A percentile compares a stretch with the other conserved stretches of the same genome.
Evolutionary conservation across 2,888 invertebrate genomes (phyloP).

Genomic region (Deilephila elpenor): DNA sequence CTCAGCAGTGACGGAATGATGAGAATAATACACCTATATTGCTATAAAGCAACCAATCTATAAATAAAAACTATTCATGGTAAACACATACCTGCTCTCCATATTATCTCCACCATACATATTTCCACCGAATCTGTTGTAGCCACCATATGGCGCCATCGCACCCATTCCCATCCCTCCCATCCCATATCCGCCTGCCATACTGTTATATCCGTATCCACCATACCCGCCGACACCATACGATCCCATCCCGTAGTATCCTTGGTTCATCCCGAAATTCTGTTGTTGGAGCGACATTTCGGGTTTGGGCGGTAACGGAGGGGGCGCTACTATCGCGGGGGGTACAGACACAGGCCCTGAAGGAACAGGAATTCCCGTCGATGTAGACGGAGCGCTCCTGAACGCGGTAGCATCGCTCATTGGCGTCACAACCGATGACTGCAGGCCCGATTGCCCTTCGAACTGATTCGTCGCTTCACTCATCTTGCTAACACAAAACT

Average conservation of each 20-base stretch:
- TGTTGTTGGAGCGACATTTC: conserved; percentile 58
- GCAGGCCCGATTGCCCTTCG: conserved; percentile 59
- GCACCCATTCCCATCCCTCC: conserved; percentile 52
- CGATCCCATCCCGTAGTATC: conserved; percentile 42
- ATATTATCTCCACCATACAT: conserved; percentile 80
- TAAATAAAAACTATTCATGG: conserved; percentile 4
- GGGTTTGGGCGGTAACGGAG: conserved; percentile 69
- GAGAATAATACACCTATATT: too few species aligned
- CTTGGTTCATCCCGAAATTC: conserved; percentile 59
- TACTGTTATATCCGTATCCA: conserved; percentile 47
- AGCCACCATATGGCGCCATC: conserved; percentile 71
- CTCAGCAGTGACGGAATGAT: too few species aligned
- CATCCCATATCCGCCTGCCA: conserved; percentile 51
- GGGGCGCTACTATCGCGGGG: conserved; percentile 47
- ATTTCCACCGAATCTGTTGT: conserved; percentile 70
- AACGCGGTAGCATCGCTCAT: conserved; percentile 52
- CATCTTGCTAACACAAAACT: conserved; percentile 53
- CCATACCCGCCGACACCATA: conserved; percentile 56
- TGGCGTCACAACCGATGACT: conserved; percentile 52
- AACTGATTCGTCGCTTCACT: conserved; percentile 68
- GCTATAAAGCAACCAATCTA: neutral
- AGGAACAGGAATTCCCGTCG: conserved; percentile 40
- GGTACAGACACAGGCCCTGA: conserved; percentile 30
- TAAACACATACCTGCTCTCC: conserved; percentile 83
- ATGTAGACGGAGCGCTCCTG: conserved; percentile 63